Percentiles rank a stretch among this genome's conserved stretches.
Conservation (phyloP, 2,888 invertebrate species). For the Tenthredo livida region DNA sequence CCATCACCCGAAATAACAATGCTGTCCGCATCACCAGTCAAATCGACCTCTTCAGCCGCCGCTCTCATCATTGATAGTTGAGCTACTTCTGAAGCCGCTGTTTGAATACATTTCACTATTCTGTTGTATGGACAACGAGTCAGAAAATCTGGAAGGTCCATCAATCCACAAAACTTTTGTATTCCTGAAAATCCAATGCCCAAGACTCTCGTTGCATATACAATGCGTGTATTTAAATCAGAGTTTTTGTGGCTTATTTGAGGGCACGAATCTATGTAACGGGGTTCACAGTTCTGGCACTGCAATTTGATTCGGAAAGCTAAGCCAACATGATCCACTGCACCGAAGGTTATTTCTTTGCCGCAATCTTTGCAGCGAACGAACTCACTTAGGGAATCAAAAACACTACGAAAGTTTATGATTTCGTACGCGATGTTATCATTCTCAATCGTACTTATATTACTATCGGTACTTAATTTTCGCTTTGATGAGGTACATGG, state of each 20-base stretch:
- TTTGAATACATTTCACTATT: background rate
- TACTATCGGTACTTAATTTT: constrained; percentile 5
- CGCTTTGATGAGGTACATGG: background rate
- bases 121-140: constrained; percentile 5
- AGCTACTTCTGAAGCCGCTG: too few species aligned
- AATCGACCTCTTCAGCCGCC: background rate
- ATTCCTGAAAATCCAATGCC: background rate
- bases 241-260: too few species aligned
- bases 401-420: background rate
- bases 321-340: background rate
- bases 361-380: background rate
- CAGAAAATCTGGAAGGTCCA: background rate
- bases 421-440: constrained; percentile 12
- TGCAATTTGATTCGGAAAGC: background rate
- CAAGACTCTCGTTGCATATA: constrained; percentile 8
- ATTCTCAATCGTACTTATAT: background rate
- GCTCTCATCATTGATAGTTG: background rate
- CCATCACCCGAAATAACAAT: constrained; percentile 22
- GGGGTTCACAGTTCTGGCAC: constrained; percentile 12
- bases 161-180: background rate
- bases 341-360: background rate
- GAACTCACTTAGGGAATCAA: background rate
- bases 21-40: constrained; percentile 12
- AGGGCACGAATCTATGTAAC: background rate
- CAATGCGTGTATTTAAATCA: background rate